Evolutionary conservation across 2,113 vertebrate genomes (phyloP).

Genomic region (Myiozetetes cayanensis): DNA sequence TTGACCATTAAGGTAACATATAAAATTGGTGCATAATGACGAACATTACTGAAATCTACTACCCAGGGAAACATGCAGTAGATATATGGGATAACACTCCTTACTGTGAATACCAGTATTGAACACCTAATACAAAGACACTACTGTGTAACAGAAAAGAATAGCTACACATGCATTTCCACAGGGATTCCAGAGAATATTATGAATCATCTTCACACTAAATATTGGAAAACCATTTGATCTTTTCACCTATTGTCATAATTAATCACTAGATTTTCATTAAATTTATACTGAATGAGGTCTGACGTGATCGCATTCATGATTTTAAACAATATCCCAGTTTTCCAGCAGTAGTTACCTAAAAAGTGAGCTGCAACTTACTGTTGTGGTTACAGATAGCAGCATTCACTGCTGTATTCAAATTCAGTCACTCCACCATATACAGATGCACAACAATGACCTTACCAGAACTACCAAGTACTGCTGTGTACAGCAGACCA

Average conservation of each 20-base stretch:
- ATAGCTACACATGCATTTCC: not conserved
- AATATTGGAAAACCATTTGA: not conserved
- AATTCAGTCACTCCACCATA: not conserved
- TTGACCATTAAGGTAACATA: slow-evolving; percentile 52
- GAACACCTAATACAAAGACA: not conserved
- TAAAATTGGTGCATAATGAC: slow-evolving; percentile 40
- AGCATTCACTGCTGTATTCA: not conserved
- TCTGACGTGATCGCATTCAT: not conserved
- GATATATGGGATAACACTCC: not conserved
- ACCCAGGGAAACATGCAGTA: not conserved
- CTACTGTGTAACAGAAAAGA: not conserved
- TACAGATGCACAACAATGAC: not conserved
- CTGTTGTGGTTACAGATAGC: not conserved
- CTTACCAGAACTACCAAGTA: not conserved
- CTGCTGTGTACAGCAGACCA: not conserved
- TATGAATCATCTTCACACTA: not conserved
- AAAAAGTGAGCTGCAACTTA: not conserved
- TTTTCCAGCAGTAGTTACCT: not conserved
- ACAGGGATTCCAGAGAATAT: not conserved
- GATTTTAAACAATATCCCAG: not conserved
- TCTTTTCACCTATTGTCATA: not conserved
- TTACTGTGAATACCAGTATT: not conserved
- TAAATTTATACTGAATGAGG: not conserved
- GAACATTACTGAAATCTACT: not conserved
- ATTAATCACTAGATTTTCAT: not conserved